A percentile compares a stretch with the other conserved stretches of the same genome.
Conservation (phyloP, 2,113 vertebrate species). For the Puffinus mauretanicus region DNA sequence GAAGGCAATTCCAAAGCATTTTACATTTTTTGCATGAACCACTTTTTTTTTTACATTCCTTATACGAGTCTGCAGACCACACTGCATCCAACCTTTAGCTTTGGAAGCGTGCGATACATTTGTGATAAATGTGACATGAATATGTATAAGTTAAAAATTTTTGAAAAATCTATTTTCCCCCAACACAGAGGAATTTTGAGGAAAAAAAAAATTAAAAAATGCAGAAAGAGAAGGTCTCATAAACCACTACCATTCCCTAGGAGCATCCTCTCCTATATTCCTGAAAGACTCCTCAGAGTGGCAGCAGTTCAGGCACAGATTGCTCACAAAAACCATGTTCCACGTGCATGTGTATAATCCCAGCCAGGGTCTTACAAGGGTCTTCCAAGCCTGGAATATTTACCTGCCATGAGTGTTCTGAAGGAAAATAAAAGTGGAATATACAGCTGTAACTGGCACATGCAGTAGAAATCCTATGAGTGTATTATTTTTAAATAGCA, state of each 20-base stretch:
- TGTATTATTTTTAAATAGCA: not conserved
- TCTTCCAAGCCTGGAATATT: slow-evolving; percentile 1
- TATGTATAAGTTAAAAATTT: not conserved
- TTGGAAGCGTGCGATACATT: not conserved
- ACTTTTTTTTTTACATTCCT: not conserved
- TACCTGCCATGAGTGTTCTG: not conserved
- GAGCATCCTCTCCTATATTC: not conserved
- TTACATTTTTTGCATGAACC: not conserved
- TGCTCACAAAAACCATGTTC: slow-evolving; percentile 1
- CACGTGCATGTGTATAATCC: not conserved
- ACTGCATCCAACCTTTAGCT: not conserved
- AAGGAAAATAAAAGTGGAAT: not conserved
- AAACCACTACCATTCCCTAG: not conserved
- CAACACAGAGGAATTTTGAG: not conserved
- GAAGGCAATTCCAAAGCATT: not conserved
- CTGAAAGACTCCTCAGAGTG: not conserved
- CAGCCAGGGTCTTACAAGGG: not conserved
- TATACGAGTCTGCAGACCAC: not conserved
- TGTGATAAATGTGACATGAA: not conserved
- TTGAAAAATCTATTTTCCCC: not conserved
- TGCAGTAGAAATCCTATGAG: not conserved
- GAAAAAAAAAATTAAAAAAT: not conserved
- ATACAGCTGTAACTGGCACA: not conserved
- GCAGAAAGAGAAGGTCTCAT: not conserved
- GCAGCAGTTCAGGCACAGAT: not conserved